These are phyloP conservation scores for Leucopternis melanops DNA, from an alignment of 2,113 vertebrate species.

Conservation along the genomic window DNA sequence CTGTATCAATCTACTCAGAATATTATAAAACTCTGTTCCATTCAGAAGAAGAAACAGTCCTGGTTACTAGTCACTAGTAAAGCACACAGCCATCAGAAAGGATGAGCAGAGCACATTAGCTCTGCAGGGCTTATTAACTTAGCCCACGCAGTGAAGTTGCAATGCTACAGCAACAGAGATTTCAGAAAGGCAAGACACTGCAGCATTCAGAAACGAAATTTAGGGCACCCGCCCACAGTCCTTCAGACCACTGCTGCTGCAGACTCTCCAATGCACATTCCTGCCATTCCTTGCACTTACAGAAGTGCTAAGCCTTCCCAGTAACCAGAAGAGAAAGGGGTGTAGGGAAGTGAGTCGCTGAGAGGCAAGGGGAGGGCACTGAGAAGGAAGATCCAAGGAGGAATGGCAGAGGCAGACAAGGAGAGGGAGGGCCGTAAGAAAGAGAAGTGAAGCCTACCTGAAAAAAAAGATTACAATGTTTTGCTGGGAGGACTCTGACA, in stretches of 20 bases:
- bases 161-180: not conserved
- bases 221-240: not conserved
- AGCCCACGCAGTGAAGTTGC: not conserved
- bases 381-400: not conserved
- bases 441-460: not conserved
- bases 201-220: not conserved
- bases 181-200: slow-evolving; percentile 3
- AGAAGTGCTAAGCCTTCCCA: not conserved
- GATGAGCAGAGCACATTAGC: not conserved
- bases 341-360: not conserved
- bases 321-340: not conserved
- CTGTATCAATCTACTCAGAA: not conserved
- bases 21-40: not conserved
- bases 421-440: not conserved
- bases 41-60: not conserved
- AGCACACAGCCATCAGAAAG: not conserved
- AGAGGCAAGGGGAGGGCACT: not conserved
- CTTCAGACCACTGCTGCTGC: slow-evolving; percentile 22
- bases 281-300: not conserved
- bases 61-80: not conserved
- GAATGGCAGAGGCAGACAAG: not conserved
- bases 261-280: not conserved
- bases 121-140: not conserved
- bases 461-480: not conserved
- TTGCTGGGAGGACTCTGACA: not conserved